A percentile compares a stretch with the other conserved stretches of the same genome.
Evolutionary conservation across 2,888 invertebrate genomes (phyloP).

Genomic region (Esperia sulphurella): DNA sequence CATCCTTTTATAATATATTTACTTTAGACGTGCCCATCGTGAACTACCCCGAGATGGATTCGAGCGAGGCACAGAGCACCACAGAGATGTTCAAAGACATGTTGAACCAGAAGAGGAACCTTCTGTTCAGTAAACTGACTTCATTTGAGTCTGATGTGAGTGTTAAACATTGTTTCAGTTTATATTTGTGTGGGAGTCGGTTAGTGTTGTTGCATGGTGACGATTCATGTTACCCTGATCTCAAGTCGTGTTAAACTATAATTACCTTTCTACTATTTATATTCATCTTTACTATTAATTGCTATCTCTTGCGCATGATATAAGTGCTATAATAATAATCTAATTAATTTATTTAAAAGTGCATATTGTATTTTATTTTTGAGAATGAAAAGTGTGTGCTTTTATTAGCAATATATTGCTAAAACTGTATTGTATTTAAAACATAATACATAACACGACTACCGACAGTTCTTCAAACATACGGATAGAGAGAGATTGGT

Average conservation of each 20-base stretch:
- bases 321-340: slow-evolving; percentile 1
- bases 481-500: too few species aligned
- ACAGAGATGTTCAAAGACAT: slow-evolving; percentile 96
- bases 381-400: not conserved
- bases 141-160: slow-evolving; percentile 95
- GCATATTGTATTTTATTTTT: not conserved
- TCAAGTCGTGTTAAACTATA: not conserved
- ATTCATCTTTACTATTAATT: not conserved
- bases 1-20: too few species aligned
- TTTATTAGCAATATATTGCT: not conserved
- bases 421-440: not conserved
- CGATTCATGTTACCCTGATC: slow-evolving; percentile 5
- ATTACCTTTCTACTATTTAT: not conserved
- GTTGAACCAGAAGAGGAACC: slow-evolving; percentile 94
- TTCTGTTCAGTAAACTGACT: slow-evolving; percentile 90
- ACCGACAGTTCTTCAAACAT: too few species aligned
- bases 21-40: slow-evolving; percentile 75
- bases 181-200: not conserved
- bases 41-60: slow-evolving; percentile 81
- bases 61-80: slow-evolving; percentile 85
- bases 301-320: slow-evolving; percentile 8
- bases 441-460: too few species aligned
- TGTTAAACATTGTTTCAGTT: slow-evolving; percentile 30
- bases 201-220: slow-evolving; percentile 47
- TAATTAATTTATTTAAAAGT: not conserved